Evolutionary conservation across 2,888 invertebrate species (phyloP).

Genomic region (Furcula furcula): DNA sequence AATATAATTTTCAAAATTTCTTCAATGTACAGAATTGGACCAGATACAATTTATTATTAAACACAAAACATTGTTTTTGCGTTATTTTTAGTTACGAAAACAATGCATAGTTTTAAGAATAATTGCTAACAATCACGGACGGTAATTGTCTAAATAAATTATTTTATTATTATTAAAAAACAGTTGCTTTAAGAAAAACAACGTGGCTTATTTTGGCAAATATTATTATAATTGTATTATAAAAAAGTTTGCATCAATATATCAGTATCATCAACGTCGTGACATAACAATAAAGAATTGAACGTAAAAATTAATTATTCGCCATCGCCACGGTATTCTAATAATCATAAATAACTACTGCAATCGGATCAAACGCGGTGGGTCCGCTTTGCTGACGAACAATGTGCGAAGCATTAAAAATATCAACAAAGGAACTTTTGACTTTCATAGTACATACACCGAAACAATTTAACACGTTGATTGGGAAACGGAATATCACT

Average conservation of each 20-base stretch:
- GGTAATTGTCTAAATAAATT: too few species aligned
- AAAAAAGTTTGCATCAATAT: conserved; percentile 27
- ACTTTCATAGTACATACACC: conserved; percentile 74
- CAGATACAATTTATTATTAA: too few species aligned
- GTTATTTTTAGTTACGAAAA: too few species aligned
- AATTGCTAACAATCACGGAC: too few species aligned
- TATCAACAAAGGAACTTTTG: conserved; percentile 81
- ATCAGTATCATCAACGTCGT: conserved; percentile 56
- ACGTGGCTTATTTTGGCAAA: conserved; percentile 1
- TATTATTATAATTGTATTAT: conserved; percentile 1
- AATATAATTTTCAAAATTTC: too few species aligned
- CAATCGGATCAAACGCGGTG: conserved; percentile 79
- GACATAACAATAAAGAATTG: conserved; percentile 65
- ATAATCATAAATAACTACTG: conserved; percentile 77
- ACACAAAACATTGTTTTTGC: too few species aligned
- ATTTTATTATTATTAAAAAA: too few species aligned
- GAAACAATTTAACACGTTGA: conserved; percentile 35
- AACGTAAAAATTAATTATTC: conserved; percentile 77
- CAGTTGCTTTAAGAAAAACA: conserved; percentile 4
- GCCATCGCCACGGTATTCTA: conserved; percentile 74
- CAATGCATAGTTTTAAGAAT: too few species aligned
- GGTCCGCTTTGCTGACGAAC: conserved; percentile 61
- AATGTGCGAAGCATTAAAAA: conserved; percentile 82
- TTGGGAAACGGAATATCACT: conserved; percentile 9
- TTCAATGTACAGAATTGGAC: too few species aligned